Percentiles rank a stretch among this genome's conserved stretches.
Conservation (phyloP, 2,797 vertebrate genomes). For the Lycodopsis pacificus region DNA sequence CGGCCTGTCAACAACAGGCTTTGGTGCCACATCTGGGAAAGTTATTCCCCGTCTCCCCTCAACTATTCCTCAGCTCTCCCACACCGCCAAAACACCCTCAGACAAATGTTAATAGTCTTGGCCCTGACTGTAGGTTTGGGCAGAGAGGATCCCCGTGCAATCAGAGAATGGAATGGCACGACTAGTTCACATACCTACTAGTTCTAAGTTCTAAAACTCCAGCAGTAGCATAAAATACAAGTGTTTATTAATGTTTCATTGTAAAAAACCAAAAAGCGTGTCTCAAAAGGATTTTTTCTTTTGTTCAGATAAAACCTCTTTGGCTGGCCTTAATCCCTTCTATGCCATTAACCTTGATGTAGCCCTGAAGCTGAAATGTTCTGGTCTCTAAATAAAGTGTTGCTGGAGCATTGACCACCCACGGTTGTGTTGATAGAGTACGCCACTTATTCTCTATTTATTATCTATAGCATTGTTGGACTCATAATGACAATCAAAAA, state of each 20-base stretch:
- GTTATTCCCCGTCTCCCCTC: constrained; percentile 50
- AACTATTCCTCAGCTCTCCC: constrained; percentile 33
- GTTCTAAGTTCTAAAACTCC: not conserved
- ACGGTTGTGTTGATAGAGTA: not conserved
- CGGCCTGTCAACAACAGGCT: constrained; percentile 69
- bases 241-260: not conserved
- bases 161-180: constrained; percentile 25
- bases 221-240: not conserved
- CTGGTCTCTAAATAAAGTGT: constrained; percentile 1
- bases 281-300: not conserved
- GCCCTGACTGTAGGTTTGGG: constrained; percentile 27
- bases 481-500: not conserved
- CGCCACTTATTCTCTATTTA: not conserved
- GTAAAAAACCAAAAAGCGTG: not conserved
- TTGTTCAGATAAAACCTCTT: not conserved
- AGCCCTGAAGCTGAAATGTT: not conserved
- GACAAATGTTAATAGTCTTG: constrained; percentile 36
- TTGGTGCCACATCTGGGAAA: constrained; percentile 71
- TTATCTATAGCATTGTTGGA: not conserved
- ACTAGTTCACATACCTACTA: not conserved
- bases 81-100: constrained; percentile 49
- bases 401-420: not conserved
- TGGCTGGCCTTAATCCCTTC: not conserved
- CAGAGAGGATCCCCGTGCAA: constrained; percentile 30
- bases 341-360: not conserved